These are phyloP conservation scores for Squalus acanthias DNA, from an alignment of 2,797 vertebrate genomes.

Conservation along the genomic window DNA sequence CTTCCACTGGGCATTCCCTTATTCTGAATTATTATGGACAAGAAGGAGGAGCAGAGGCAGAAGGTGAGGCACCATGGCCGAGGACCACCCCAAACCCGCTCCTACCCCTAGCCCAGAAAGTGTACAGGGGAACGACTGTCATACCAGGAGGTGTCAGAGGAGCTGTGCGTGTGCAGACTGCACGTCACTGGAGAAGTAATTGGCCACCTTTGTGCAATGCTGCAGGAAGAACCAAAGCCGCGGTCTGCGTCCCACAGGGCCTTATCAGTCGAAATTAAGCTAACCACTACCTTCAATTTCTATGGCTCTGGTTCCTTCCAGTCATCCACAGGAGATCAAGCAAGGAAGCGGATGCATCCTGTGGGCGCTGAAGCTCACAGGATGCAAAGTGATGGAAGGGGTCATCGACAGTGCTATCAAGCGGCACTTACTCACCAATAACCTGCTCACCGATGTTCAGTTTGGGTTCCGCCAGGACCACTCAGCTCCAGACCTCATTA, in stretches of 20 bases:
- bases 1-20: background rate
- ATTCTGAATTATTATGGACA: background rate
- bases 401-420: too few species aligned
- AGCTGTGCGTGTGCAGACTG: background rate
- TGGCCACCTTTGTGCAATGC: background rate
- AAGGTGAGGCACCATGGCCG: background rate
- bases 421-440: too few species aligned
- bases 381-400: too few species aligned
- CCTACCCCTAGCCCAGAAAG: background rate
- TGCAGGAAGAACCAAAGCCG: background rate
- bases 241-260: background rate
- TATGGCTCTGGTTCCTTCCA: background rate
- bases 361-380: too few species aligned
- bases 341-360: background rate
- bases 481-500: too few species aligned
- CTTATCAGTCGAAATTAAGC: background rate
- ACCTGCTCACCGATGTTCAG: too few species aligned
- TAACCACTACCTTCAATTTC: background rate
- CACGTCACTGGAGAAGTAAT: background rate
- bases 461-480: too few species aligned
- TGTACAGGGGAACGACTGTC: background rate
- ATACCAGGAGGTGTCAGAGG: background rate
- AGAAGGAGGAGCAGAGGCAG: background rate
- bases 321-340: background rate
- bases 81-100: background rate